A percentile compares a stretch with the other conserved stretches of the same genome.
phyloP scores from a whole-genome alignment of 1,140 invertebrate species.

The Drosophila tsacasi region DNA sequence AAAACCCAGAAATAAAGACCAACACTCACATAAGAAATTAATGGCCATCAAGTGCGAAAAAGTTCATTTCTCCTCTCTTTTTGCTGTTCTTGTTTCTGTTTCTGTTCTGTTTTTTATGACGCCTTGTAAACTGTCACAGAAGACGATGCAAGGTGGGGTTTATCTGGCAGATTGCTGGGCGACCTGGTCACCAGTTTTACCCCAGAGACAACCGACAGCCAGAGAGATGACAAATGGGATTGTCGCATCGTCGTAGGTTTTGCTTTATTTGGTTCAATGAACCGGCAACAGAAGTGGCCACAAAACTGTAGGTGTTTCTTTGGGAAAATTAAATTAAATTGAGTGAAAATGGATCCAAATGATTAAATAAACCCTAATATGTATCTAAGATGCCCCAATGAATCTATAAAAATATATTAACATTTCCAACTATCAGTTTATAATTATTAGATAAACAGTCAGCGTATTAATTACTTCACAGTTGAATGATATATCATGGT shows the following conservation, averaged over 20 bases:
- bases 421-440: too few relatives aligned
- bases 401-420: not conserved
- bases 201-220: slow-evolving; percentile 28
- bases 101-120: slow-evolving; percentile 13
- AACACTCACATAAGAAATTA: slow-evolving; percentile 52
- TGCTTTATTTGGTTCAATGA: slow-evolving; percentile 50
- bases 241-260: slow-evolving; percentile 36
- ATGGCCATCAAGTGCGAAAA: slow-evolving; percentile 72
- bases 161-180: slow-evolving; percentile 26
- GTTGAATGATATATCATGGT: slow-evolving; percentile 36
- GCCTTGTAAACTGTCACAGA: slow-evolving; percentile 55
- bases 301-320: slow-evolving; percentile 2
- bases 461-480: not conserved
- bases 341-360: too few relatives aligned
- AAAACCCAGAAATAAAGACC: slow-evolving; percentile 11
- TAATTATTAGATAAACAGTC: not conserved
- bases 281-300: slow-evolving; percentile 17
- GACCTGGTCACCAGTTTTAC: slow-evolving; percentile 42
- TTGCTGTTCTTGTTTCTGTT: slow-evolving; percentile 15
- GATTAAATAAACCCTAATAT: not conserved
- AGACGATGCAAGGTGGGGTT: slow-evolving; percentile 28
- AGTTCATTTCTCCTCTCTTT: slow-evolving; percentile 51
- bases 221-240: slow-evolving; percentile 47
- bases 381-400: not conserved
- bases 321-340: slow-evolving; percentile 3